phyloP scores from a whole-genome alignment of 2,888 invertebrate species.

The Pyrochroa serraticornis region DNA sequence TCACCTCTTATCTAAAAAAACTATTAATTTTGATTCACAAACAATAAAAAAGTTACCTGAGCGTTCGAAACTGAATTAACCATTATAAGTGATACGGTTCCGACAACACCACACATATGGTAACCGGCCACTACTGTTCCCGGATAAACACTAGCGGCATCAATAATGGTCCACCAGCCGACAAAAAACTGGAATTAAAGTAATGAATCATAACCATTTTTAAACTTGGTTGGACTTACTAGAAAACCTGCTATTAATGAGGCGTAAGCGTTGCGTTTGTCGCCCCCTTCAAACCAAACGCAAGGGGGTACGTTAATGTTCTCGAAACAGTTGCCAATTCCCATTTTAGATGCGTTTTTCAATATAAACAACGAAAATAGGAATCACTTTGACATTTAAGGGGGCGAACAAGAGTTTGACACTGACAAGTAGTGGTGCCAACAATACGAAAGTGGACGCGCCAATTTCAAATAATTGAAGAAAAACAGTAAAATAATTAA shows the following conservation, averaged over 20 bases:
- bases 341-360: conserved; percentile 40
- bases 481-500: too few relatives aligned
- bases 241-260: conserved; percentile 85
- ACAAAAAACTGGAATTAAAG: conserved; percentile 78
- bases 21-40: not conserved
- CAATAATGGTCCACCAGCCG: conserved; percentile 99
- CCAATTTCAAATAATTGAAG: too few relatives aligned
- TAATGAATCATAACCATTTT: conserved; percentile 10
- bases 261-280: conserved; percentile 84
- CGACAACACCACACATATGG: conserved; percentile 93
- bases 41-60: conserved; percentile 63
- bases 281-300: conserved; percentile 85
- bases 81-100: conserved; percentile 94
- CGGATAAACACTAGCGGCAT: conserved; percentile 83
- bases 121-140: conserved; percentile 75
- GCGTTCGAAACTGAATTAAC: conserved; percentile 96
- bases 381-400: too few relatives aligned
- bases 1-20: conserved; percentile 72
- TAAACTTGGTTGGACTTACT: conserved; percentile 63
- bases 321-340: conserved; percentile 62
- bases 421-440: too few relatives aligned
- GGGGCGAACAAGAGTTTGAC: too few relatives aligned
- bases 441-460: too few relatives aligned
- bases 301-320: conserved; percentile 76
- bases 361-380: too few relatives aligned